Conservation (phyloP, 2,113 vertebrate species). For the Gadus chalcogrammus region DNA sequence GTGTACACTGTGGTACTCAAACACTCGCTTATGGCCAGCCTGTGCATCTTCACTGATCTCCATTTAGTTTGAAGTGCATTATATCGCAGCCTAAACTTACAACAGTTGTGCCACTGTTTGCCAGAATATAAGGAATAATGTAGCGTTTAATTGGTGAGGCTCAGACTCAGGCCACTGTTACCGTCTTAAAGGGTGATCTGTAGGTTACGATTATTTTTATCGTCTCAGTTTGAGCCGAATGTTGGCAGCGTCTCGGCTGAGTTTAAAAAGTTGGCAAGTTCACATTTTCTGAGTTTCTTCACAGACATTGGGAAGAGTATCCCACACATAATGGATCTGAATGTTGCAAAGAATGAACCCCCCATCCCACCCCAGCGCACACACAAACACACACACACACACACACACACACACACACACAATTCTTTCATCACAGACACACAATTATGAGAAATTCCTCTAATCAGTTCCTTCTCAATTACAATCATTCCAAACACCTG, state of each 20-base stretch:
- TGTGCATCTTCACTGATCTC: too few species aligned
- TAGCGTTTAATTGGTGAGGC: too few species aligned
- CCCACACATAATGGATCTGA: not conserved
- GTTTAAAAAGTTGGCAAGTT: constrained; percentile 1
- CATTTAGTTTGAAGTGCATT: too few species aligned
- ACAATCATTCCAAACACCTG: constrained; percentile 48
- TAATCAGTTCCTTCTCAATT: constrained; percentile 55
- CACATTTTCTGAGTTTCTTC: not conserved
- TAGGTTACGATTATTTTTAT: not conserved
- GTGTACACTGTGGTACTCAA: too few species aligned
- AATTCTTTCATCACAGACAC: not conserved
- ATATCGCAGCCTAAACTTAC: too few species aligned
- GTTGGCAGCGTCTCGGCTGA: constrained; percentile 14
- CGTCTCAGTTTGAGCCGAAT: constrained; percentile 6
- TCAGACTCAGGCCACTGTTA: too few species aligned
- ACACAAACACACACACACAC: constrained; percentile 2
- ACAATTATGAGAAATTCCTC: constrained; percentile 28
- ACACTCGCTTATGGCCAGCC: too few species aligned
- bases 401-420: constrained; percentile 6
- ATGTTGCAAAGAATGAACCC: not conserved
- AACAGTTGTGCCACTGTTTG: too few species aligned
- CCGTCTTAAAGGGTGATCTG: too few species aligned
- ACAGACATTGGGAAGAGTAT: not conserved
- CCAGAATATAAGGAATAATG: too few species aligned
- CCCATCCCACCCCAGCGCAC: not conserved